A percentile compares a stretch with the other conserved stretches of the same genome.
Evolutionary conservation across 2,113 vertebrate species (phyloP).

Genomic region (Heterochromis multidens): DNA sequence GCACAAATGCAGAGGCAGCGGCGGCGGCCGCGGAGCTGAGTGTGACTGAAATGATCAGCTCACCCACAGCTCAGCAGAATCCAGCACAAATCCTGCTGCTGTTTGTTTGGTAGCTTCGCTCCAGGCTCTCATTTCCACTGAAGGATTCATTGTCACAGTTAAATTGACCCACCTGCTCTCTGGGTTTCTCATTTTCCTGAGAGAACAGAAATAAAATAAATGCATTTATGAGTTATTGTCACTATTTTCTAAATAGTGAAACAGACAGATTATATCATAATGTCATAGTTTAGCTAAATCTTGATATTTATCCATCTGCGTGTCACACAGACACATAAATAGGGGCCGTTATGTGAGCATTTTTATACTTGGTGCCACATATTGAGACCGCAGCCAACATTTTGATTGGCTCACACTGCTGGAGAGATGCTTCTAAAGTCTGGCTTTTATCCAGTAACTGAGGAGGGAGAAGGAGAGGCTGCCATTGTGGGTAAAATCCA

Average conservation of each 20-base stretch:
- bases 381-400: background rate
- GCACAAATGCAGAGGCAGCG: background rate
- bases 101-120: background rate
- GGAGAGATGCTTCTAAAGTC: background rate
- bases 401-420: background rate
- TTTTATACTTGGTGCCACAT: background rate
- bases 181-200: background rate
- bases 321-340: accelerated
- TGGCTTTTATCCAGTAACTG: background rate
- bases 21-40: background rate
- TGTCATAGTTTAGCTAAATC: background rate
- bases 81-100: background rate
- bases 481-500: background rate
- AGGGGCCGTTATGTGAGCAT: no score
- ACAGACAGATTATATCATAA: background rate
- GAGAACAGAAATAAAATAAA: background rate
- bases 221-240: background rate
- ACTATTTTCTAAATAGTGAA: background rate
- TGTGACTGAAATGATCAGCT: background rate
- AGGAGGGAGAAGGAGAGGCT: background rate
- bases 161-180: background rate
- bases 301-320: background rate
- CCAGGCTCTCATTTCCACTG: background rate
- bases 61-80: background rate
- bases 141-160: background rate